Base-by-base conservation (phyloP, 2,113 vertebrate species). In the Anguilla japonica region DNA sequence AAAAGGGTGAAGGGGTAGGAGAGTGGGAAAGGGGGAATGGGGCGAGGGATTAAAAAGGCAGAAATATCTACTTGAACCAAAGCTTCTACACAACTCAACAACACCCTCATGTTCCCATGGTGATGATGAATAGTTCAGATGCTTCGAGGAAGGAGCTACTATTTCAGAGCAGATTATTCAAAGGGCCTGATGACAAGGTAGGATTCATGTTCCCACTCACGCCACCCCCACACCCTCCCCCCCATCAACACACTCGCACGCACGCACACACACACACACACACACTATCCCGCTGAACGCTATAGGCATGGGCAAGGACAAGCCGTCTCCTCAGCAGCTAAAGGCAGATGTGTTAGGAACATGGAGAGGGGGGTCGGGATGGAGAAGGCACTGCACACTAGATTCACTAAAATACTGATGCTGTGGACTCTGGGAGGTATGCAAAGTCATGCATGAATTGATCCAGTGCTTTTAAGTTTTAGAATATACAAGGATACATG, bases 361-460 rank as follows among this genome's bases (percentile, higher is more conserved):
- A n/a, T 3, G 91, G 89, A 86, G 81, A 86, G 71, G 57, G 84
- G 83, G 80, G 82, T 81, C 75, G 0, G 56, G 16, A 40, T 85
- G n/a, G 41, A 14, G 46, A 16, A 14, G 40, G n/a, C 0, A 46
- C 41, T 20, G 40, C 9, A 29, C 29, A 39, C 14, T 34, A 57
- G 39, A 67, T 39, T 41, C 83, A 67, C 34, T 41, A 2, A 41
- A 82, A 82, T 67, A 57, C 60, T n/a, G 63, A 82, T 67, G 50
- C 60, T n/a, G 63, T 1, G 7, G 63, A 71, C 5, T 71, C 63
- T 26, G 63, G 22, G 20, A 22, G 60, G 22, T 3, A 26, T 22
- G 22, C 7, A 71, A 5, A 63, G 4, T 71, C 63, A 71, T 71
- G 5, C 20, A 5, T 71, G 22, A 71, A 71, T 71, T 71, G 7